phyloP scores from a whole-genome alignment of 2,888 invertebrate species.

The Cyrtodaria siliqua region DNA sequence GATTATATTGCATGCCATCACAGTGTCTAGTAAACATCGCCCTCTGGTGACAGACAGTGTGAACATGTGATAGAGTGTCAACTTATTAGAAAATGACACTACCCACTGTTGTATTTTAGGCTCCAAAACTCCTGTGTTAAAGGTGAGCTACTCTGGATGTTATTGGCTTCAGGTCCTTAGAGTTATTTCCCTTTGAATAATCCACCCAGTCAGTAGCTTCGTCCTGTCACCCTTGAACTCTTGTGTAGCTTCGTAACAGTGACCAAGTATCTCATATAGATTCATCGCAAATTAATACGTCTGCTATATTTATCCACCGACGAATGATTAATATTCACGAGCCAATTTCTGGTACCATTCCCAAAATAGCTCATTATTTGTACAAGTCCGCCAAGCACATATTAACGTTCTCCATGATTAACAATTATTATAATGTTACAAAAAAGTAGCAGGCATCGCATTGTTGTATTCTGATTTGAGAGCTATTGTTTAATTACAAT shows the following conservation, averaged over 20 bases:
- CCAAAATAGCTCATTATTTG: too few relatives aligned
- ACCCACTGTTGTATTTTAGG: slow-evolving; percentile 62
- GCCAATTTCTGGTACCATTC: too few relatives aligned
- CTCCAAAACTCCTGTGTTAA: slow-evolving; percentile 46
- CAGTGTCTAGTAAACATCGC: too few relatives aligned
- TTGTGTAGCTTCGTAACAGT: slow-evolving; percentile 62
- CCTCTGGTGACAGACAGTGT: too few relatives aligned
- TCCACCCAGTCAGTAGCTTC: slow-evolving; percentile 68
- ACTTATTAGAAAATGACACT: background rate
- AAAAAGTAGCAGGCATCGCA: too few relatives aligned
- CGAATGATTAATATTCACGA: slow-evolving; percentile 10
- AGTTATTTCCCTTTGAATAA: slow-evolving; percentile 63
- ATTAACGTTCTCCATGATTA: too few relatives aligned
- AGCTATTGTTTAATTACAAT: too few relatives aligned
- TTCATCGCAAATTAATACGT: slow-evolving; percentile 62
- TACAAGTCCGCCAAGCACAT: too few relatives aligned
- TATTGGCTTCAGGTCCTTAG: slow-evolving; percentile 68
- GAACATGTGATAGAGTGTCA: too few relatives aligned
- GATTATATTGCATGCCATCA: too few relatives aligned
- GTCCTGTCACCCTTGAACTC: slow-evolving; percentile 60
- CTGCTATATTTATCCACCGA: slow-evolving; percentile 32
- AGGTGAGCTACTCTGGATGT: slow-evolving; percentile 70
- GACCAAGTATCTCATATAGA: slow-evolving; percentile 39
- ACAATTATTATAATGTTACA: too few relatives aligned
- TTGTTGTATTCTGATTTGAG: too few relatives aligned